These are phyloP conservation scores for Athripsodes cinereus DNA, from an alignment of 2,888 invertebrate species.

Conservation along the genomic window DNA sequence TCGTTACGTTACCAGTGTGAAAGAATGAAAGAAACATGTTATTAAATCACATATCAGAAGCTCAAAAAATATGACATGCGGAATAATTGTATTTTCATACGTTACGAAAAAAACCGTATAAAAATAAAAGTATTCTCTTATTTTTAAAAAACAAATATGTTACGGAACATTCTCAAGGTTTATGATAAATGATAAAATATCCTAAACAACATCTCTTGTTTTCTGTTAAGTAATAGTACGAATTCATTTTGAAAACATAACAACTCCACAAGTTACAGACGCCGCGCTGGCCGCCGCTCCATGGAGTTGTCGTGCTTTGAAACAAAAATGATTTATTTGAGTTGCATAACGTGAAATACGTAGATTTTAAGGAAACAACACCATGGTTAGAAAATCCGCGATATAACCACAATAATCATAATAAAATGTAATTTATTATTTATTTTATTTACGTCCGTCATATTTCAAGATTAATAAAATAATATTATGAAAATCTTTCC, in stretches of 20 bases:
- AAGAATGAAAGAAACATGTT: no score
- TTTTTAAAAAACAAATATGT: not conserved
- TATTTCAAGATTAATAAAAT: no score
- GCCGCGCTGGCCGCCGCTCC: not conserved
- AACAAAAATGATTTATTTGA: slow-evolving; percentile 1
- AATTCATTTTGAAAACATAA: not conserved
- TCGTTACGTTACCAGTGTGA: no score
- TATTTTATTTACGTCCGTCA: no score
- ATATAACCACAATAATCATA: no score
- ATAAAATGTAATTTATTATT: no score
- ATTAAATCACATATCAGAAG: no score
- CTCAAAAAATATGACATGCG: no score
- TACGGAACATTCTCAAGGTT: not conserved
- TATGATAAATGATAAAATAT: slow-evolving; percentile 4
- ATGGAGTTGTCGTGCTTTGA: slow-evolving; percentile 1
- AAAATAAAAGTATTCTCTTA: not conserved
- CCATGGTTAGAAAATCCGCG: not conserved
- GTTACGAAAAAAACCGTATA: no score
- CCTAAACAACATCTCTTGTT: not conserved
- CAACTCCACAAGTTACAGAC: not conserved
- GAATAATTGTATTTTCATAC: no score
- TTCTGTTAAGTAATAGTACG: slow-evolving; percentile 1
- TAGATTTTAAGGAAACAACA: not conserved
- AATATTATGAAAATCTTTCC: no score
- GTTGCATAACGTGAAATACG: not conserved